These are phyloP conservation scores for Dicaeum eximium DNA, from an alignment of 2,113 vertebrate species.

Conservation along the genomic window DNA sequence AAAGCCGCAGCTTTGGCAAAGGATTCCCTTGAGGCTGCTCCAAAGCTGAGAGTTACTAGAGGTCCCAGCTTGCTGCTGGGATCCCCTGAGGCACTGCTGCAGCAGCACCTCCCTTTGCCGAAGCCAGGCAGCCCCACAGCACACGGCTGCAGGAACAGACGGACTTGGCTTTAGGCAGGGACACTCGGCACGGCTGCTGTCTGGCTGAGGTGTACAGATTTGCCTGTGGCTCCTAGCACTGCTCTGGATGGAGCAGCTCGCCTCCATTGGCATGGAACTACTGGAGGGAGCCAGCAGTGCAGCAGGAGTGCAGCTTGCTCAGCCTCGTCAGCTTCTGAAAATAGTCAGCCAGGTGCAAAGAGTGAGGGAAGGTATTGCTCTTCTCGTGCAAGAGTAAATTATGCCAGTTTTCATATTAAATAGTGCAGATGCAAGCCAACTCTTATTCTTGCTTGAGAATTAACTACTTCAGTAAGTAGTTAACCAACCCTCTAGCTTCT, in stretches of 20 bases:
- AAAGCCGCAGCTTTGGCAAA: neutral
- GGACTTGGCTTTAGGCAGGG: accelerated
- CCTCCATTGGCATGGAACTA: accelerated
- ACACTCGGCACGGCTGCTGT: accelerated
- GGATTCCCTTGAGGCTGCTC: neutral
- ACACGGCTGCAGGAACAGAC: neutral
- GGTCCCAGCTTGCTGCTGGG: neutral
- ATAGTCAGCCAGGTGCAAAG: neutral
- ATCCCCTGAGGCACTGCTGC: neutral
- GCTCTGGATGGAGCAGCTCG: neutral
- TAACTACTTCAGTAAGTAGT: neutral
- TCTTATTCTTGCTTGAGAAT: neutral
- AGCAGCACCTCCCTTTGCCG: accelerated
- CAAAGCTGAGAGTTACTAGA: neutral
- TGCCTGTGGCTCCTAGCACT: neutral
- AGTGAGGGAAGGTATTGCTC: neutral
- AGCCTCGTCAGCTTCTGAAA: neutral
- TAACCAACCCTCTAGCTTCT: neutral
- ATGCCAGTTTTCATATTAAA: neutral
- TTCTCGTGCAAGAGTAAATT: neutral
- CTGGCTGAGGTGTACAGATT: neutral
- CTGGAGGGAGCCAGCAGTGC: neutral
- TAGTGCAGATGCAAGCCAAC: neutral
- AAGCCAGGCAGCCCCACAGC: neutral
- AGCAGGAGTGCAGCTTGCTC: neutral